Conservation (phyloP, 2,888 invertebrate species). For the Macrophya alboannulata region DNA sequence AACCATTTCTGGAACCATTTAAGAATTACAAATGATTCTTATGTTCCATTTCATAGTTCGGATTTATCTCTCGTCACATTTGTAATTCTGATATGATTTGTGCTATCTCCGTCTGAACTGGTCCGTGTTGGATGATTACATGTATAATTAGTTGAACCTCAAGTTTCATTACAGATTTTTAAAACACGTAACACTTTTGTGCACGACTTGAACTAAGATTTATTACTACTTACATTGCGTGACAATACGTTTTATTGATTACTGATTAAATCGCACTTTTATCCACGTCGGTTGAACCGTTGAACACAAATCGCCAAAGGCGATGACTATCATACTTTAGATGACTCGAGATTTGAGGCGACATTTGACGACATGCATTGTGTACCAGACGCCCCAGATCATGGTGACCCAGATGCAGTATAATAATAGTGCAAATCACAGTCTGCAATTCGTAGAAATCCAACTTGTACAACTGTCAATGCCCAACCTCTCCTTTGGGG, state of each 20-base stretch:
- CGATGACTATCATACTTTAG: background rate
- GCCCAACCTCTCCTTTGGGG: background rate
- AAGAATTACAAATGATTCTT: background rate
- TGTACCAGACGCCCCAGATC: no score
- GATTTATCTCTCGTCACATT: background rate
- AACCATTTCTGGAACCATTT: background rate
- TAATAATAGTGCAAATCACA: constrained; percentile 21
- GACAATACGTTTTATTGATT: constrained; percentile 7
- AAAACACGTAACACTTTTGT: background rate
- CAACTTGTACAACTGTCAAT: constrained; percentile 13
- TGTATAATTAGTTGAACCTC: background rate
- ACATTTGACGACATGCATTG: constrained; percentile 16
- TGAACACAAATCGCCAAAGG: constrained; percentile 1
- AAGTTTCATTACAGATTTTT: background rate
- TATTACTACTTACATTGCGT: background rate
- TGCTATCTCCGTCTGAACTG: background rate
- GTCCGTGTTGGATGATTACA: background rate
- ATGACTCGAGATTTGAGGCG: background rate
- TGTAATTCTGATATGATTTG: background rate
- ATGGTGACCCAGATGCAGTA: background rate
- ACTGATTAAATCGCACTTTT: background rate
- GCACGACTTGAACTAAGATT: background rate
- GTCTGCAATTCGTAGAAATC: background rate
- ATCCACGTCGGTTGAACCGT: background rate
- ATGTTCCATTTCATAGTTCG: background rate